Base-by-base conservation (phyloP, 2,113 vertebrate species). In the Pao palembangensis region DNA sequence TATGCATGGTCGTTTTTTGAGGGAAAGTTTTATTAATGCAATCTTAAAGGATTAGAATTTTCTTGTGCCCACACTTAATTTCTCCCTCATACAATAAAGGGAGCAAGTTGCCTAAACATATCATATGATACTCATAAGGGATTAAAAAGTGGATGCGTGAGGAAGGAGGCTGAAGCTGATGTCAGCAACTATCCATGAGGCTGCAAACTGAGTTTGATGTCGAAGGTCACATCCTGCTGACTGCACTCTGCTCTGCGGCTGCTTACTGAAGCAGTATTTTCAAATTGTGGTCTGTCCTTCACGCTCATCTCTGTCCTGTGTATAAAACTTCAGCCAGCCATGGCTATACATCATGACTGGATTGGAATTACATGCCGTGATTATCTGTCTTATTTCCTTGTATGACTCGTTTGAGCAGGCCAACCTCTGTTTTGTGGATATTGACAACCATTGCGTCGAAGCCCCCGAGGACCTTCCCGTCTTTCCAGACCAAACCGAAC, bases 351-450 rank as follows among this genome's bases (percentile, higher is more conserved):
- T 23, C 25, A 1, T 28, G 25, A 28, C 25, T 7, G 25, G 25
- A 28, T 5, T 28, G 25, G 25, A 28, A 3, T 28, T 5, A 28
- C 25, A 5, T 48, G 10, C 2, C 34, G 7, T 41, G n/a, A 34
- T 54, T 49, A 52, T 60, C 23, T 50, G 6, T 61, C 67, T 66
- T 46, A 43, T 15, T 51, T 4, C 34, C 6, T 4, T 43, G 8
- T 49, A 41, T 61, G 38, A 83, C 25, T 61, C 41, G n/a, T 17
- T 17, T 4, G 2, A 84, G 65, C 85, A 99, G 96, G 94, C 95
- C 49, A 98, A 98, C 75, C 84, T 99, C 73, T 99, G 96, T 66
- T 98, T 99, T 48, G 96, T 99, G 58, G 96, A 99, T 80, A 94
- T 98, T 1, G 96, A 98, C 78, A 95, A 94, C 90, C 93, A 94